Evolutionary conservation across 1,140 invertebrate species (phyloP), one percentile per base, ranked within the genome.

Genomic region (Drosophila bocqueti): DNA sequence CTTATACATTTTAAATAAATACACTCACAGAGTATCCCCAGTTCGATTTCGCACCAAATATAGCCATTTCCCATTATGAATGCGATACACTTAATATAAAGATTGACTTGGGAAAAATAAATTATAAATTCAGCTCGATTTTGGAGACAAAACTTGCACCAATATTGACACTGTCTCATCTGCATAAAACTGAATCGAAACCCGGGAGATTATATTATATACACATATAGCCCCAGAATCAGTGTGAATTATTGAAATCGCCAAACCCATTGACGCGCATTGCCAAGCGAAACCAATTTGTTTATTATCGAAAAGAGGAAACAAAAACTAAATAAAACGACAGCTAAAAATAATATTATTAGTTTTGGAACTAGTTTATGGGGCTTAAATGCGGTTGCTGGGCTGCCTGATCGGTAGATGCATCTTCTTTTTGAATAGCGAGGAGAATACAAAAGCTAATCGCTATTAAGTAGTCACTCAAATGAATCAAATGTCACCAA

Each of bases 151-250:
- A 63, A 59, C 55, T 66, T 58, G 72, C 61, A 59, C 71, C 38
- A 60, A 76, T 76, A 66, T 40, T 67, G 26, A 73, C 67, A 57
- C 34, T 36, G 46, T 60, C 76, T 59, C 34, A 79, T 79, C 26
- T 79, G 64, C 74, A 78, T 78, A 78, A 34, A 60, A 54, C 29
- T 61, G 43, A 78, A 69, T 43, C 66, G 57, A 58, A 47, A 42
- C 40, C 62, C 8, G 50, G 21, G 57, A 69, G 57, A 78, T 78
- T 69, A 75, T 64, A 78, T 78, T 69, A 75, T 64, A 57, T 38
- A 43, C 15, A 34, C 40, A 54, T 42, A 47, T 36, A 43, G 60
- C 31, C 74, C 57, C 75, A 69, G 61, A 78, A 77, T 78, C 64
- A 40, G 49, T 50, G 43, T 78, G 75, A 77, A 77, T 58, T 77